Conservation (phyloP, 1,140 invertebrate genomes). For the Ephestia elutella region DNA sequence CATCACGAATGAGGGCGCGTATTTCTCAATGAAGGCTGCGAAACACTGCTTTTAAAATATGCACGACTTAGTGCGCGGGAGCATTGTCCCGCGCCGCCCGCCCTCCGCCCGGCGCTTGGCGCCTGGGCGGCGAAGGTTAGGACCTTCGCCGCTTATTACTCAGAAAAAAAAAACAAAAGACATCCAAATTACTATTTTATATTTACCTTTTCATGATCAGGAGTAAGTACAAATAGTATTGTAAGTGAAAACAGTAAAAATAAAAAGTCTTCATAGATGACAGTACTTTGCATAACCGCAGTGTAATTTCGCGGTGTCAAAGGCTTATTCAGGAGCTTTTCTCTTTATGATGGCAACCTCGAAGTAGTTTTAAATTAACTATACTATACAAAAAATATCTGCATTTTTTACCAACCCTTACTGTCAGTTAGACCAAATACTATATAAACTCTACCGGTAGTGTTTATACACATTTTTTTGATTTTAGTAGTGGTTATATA, state of each 20-base stretch:
- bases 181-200: too few relatives aligned
- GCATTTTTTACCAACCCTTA: too few relatives aligned
- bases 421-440: too few relatives aligned
- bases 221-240: background rate
- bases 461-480: too few relatives aligned
- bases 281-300: slow-evolving; percentile 7
- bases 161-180: background rate
- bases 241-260: background rate
- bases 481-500: too few relatives aligned
- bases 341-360: background rate
- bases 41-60: slow-evolving; percentile 68
- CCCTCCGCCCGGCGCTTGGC: background rate
- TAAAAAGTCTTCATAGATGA: background rate
- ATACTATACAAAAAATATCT: too few relatives aligned
- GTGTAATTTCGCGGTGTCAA: slow-evolving; percentile 10
- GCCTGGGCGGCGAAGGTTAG: too few relatives aligned
- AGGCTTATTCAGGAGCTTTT: slow-evolving; percentile 2
- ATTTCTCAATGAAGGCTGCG: slow-evolving; percentile 68
- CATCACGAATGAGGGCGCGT: slow-evolving; percentile 68
- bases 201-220: too few relatives aligned
- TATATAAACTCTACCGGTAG: too few relatives aligned
- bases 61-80: slow-evolving; percentile 49
- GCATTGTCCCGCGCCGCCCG: slow-evolving; percentile 32
- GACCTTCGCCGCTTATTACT: background rate
- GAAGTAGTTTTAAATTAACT: too few relatives aligned